phyloP scores from a whole-genome alignment of 1,140 invertebrate species.

The Uloborus diversus region DNA sequence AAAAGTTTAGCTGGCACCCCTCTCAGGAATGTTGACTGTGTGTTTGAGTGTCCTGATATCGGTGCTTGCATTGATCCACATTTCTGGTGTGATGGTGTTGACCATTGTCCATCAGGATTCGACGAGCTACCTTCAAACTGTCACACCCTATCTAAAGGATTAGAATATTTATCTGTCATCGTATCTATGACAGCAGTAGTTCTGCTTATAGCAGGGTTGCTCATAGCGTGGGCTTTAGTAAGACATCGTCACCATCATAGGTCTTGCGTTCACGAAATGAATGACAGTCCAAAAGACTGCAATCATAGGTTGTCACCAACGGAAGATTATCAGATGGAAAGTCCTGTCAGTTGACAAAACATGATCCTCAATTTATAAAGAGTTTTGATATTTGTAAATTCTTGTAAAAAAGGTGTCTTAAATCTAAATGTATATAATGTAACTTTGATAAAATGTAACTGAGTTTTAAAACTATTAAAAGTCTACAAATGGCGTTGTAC shows the following conservation, averaged over 20 bases:
- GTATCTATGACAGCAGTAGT: neutral
- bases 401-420: no score
- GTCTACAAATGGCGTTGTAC: no score
- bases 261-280: neutral
- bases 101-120: slow-evolving; percentile 85
- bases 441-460: no score
- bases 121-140: slow-evolving; percentile 79
- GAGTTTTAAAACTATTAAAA: no score
- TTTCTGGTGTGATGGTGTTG: slow-evolving; percentile 85
- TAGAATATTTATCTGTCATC: slow-evolving; percentile 25
- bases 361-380: no score
- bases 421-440: no score
- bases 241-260: slow-evolving; percentile 8
- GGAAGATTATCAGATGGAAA: slow-evolving; percentile 34
- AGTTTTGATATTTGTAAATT: no score
- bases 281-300: slow-evolving; percentile 31
- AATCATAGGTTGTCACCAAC: slow-evolving; percentile 19
- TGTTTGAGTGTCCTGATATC: slow-evolving; percentile 82
- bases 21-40: slow-evolving; percentile 71
- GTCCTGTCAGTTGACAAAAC: slow-evolving; percentile 21
- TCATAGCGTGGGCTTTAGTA: slow-evolving; percentile 27
- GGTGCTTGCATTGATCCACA: slow-evolving; percentile 86
- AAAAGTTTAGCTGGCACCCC: slow-evolving; percentile 67
- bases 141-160: slow-evolving; percentile 60
- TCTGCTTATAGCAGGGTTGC: neutral